These are phyloP conservation scores for Drosophila nikananu DNA, from an alignment of 1,140 invertebrate species.

Conservation along the genomic window DNA sequence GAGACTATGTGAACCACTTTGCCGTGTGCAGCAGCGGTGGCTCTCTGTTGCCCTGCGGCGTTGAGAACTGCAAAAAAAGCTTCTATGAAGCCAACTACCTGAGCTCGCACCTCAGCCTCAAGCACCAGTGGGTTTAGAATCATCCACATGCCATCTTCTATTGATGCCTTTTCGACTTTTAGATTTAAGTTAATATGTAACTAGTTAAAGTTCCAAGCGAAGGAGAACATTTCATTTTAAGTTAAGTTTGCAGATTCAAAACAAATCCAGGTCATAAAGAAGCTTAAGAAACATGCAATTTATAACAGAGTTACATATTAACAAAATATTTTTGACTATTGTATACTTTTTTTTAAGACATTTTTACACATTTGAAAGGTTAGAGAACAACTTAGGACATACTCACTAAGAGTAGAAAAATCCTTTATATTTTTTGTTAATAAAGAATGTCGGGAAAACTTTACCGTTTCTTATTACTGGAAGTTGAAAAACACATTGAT, in stretches of 20 bases:
- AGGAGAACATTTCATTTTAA: not conserved
- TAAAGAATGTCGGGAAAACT: conserved; percentile 4
- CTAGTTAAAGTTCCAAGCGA: not conserved
- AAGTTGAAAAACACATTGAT: not conserved
- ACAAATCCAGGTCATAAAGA: not conserved
- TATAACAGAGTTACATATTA: conserved; percentile 1
- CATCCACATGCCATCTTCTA: not conserved
- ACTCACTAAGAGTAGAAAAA: conserved; percentile 17
- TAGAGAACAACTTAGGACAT: not conserved
- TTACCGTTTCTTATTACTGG: not conserved
- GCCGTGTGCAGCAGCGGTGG: conserved; percentile 12
- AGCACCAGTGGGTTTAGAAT: conserved; percentile 40
- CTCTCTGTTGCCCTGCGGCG: conserved; percentile 38
- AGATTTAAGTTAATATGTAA: not conserved
- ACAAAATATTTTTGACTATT: conserved; percentile 7
- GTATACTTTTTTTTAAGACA: not conserved
- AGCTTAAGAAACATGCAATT: conserved; percentile 3
- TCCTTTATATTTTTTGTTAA: conserved; percentile 1
- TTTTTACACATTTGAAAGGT: not conserved
- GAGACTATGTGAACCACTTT: conserved; percentile 51
- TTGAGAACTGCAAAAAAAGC: conserved; percentile 31
- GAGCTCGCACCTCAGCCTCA: conserved; percentile 38
- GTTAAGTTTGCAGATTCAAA: not conserved
- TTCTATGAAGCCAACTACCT: conserved; percentile 38
- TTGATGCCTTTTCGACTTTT: not conserved